phyloP scores from a whole-genome alignment of 2,113 vertebrate genomes.

The Naja naja region DNA sequence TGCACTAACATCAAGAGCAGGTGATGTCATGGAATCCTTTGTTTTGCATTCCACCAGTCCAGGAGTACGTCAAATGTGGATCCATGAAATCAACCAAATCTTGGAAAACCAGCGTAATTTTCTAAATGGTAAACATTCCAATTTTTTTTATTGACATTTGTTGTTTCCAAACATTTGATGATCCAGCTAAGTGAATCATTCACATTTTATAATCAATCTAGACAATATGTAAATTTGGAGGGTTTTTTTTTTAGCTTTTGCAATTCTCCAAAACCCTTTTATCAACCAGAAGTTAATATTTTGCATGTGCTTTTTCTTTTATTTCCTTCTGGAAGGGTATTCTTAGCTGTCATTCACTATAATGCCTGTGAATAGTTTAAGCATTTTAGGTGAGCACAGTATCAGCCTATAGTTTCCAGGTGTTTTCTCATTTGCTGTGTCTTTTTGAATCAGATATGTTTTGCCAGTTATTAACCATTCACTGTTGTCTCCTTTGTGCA shows the following conservation, averaged over 20 bases:
- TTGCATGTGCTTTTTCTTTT: too few species aligned
- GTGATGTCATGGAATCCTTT: slow-evolving; percentile 84
- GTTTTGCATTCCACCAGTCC: slow-evolving; percentile 87
- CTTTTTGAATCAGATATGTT: not conserved
- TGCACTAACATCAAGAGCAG: slow-evolving; percentile 89
- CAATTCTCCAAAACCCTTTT: too few species aligned
- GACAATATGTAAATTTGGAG: too few species aligned
- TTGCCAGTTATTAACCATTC: not conserved
- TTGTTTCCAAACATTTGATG: not conserved
- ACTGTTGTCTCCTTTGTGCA: not conserved
- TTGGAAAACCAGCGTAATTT: slow-evolving; percentile 98
- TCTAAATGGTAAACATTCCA: slow-evolving; percentile 86
- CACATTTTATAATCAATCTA: too few species aligned
- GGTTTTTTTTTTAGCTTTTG: too few species aligned
- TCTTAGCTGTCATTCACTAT: too few species aligned
- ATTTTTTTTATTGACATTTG: not conserved
- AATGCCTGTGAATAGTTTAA: not conserved
- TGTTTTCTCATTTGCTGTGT: not conserved
- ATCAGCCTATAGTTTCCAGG: not conserved
- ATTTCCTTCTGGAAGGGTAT: too few species aligned
- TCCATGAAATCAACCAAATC: slow-evolving; percentile 96
- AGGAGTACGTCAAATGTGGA: slow-evolving; percentile 86
- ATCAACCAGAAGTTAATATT: too few species aligned
- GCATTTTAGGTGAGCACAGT: not conserved
- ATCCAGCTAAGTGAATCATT: not conserved